These are phyloP conservation scores for Campaea margaritaria DNA, from an alignment of 2,888 invertebrate genomes.

Conservation along the genomic window DNA sequence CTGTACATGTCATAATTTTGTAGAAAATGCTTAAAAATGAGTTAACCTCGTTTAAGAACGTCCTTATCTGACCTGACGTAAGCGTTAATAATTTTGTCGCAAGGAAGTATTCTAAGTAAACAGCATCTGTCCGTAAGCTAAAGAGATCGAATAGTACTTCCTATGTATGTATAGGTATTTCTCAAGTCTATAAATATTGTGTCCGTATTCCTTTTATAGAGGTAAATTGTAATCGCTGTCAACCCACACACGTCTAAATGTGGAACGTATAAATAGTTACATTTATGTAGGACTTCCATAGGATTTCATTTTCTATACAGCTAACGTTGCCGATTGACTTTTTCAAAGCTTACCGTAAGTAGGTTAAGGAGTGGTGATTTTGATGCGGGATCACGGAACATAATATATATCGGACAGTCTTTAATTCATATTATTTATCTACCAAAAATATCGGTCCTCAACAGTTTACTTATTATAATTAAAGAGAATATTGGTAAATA, in stretches of 20 bases:
- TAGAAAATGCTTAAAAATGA: neutral
- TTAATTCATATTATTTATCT: too few relatives aligned
- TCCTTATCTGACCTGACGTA: constrained; percentile 14
- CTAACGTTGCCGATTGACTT: neutral
- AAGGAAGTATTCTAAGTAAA: constrained; percentile 16
- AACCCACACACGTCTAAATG: constrained; percentile 10
- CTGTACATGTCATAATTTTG: too few relatives aligned
- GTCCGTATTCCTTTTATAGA: constrained; percentile 2
- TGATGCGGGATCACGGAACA: neutral
- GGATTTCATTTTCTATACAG: neutral
- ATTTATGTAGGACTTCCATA: neutral
- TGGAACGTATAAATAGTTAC: neutral
- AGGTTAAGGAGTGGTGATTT: neutral
- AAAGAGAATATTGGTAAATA: too few relatives aligned
- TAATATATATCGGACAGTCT: too few relatives aligned
- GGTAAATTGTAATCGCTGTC: constrained; percentile 15
- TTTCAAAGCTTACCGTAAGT: neutral
- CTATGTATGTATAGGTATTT: constrained; percentile 7
- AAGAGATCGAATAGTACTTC: constrained; percentile 13
- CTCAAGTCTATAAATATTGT: neutral
- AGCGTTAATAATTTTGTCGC: constrained; percentile 11
- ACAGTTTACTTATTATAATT: too few relatives aligned
- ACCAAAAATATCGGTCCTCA: too few relatives aligned
- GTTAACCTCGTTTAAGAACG: neutral
- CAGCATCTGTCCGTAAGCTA: neutral